phyloP scores from a whole-genome alignment of 1,140 invertebrate genomes.

The Drosophila fuyamai region DNA sequence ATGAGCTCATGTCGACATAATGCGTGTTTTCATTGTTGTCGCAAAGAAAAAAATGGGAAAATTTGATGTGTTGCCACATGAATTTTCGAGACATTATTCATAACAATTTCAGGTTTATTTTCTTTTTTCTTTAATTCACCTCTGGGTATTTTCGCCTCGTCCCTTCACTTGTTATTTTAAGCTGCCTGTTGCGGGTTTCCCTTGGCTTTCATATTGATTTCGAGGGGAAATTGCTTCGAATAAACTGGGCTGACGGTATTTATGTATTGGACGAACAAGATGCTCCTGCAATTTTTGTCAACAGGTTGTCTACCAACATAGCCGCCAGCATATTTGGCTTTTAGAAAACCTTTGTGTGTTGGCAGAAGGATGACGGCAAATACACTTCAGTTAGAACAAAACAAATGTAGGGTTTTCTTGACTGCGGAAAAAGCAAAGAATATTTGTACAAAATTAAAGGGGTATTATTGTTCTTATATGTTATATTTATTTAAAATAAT shows the following conservation, averaged over 20 bases:
- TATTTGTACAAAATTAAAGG: no score
- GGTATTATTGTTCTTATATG: no score
- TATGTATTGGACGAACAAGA: not conserved
- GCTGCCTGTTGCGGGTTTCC: slow-evolving; percentile 3
- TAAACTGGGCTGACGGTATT: slow-evolving; percentile 18
- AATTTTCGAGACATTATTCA: slow-evolving; percentile 63
- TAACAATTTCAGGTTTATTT: slow-evolving; percentile 49
- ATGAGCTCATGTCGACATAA: slow-evolving; percentile 49
- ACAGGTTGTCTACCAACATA: slow-evolving; percentile 56
- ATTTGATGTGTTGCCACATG: slow-evolving; percentile 42
- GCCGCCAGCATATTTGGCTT: slow-evolving; percentile 15
- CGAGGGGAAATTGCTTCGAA: slow-evolving; percentile 19
- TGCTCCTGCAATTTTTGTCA: slow-evolving; percentile 34
- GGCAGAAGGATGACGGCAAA: not conserved
- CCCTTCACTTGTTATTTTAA: slow-evolving; percentile 9
- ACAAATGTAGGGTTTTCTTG: not conserved
- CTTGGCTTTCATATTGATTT: slow-evolving; percentile 37
- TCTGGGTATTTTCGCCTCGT: slow-evolving; percentile 23
- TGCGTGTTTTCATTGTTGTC: slow-evolving; percentile 53
- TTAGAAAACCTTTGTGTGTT: not conserved
- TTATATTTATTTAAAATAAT: no score
- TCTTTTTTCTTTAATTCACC: slow-evolving; percentile 48
- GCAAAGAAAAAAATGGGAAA: slow-evolving; percentile 15
- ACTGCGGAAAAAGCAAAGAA: no score
- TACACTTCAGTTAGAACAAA: not conserved